Conservation (phyloP, 2,113 vertebrate species). For the Nothocercus nigrocapillus region DNA sequence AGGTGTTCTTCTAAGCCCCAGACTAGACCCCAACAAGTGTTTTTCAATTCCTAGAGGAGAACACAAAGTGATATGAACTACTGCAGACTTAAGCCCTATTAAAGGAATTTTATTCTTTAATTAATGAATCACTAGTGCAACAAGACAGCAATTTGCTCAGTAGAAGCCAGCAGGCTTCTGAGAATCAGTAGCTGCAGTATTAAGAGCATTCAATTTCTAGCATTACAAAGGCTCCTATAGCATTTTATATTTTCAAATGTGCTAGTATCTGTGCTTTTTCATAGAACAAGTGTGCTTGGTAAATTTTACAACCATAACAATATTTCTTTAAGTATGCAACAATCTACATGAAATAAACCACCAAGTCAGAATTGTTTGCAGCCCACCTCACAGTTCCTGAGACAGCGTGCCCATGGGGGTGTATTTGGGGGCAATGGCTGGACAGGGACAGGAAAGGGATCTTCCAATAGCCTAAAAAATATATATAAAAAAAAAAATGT, state of each 20-base stretch:
- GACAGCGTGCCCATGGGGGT: constrained; percentile 81
- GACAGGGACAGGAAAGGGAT: constrained; percentile 74
- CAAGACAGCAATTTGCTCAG: neutral
- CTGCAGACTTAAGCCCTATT: neutral
- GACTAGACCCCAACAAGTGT: neutral
- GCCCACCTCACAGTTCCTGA: constrained; percentile 84
- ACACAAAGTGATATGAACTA: neutral
- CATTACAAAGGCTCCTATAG: neutral
- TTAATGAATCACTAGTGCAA: neutral
- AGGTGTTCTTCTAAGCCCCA: neutral
- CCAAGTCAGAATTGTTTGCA: neutral
- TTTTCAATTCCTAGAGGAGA: neutral
- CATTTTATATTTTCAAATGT: neutral
- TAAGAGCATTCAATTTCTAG: neutral
- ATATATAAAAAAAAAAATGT: neutral
- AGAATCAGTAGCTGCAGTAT: neutral
- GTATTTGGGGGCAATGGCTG: constrained; percentile 78
- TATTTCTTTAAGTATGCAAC: neutral
- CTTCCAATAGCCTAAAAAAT: constrained; percentile 65
- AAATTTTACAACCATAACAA: neutral
- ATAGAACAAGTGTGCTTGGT: neutral
- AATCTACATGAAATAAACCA: neutral
- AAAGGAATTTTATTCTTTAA: neutral
- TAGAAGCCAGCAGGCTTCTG: neutral
- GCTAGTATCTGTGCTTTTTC: neutral